Evolutionary conservation across 1,140 invertebrate species (phyloP), one percentile per base, ranked within the genome.

Genomic region (Eufriesea mexicana): DNA sequence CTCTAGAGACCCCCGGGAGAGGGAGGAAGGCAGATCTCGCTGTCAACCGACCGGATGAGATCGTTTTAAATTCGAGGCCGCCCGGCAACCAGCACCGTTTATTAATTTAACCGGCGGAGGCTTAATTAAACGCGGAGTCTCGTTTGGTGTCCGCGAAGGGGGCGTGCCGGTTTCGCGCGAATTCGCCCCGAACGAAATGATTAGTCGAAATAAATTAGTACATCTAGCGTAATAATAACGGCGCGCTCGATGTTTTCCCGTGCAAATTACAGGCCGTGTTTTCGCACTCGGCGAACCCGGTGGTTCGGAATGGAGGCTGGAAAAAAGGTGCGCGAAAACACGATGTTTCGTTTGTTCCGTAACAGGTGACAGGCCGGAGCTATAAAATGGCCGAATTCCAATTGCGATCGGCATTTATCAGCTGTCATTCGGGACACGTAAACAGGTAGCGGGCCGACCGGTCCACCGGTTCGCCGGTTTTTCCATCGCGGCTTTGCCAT

Each of bases 361-460:
- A 86, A 87, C 79, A 84, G 80, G 82, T 80, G 86, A 82, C 86
- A 88, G 71, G 74, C 66, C 47, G 70, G 51, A 45, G 55, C 49
- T 71, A 88, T 84, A 84, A 88, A 87, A 87, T 68, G 72, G 28
- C 73, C 79, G 85, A 70, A 84, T 77, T 78, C 59, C 64, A 81
- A 84, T 79, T 72, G 71, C 86, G 79, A 74, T 64, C 79, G 86
- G 75, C 72, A 77, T 88, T 89, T 89, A 89, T 89, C 87, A 88
- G 86, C 86, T 79, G 84, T 76, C 84, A 89, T 88, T 89, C 80
- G 86, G 70, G 64, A 85, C 86, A 86, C 87, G 86, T 89, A 89
- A 85, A 86, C 86, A 87, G 70, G 57, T 74, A 55, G n/a, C 45
- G 18, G 16, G 35, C 14, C 35, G 51, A 18, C 51, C 45, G 28